These are phyloP conservation scores for Tigriopus japonicus DNA, from an alignment of 1,140 invertebrate species.

Conservation along the genomic window DNA sequence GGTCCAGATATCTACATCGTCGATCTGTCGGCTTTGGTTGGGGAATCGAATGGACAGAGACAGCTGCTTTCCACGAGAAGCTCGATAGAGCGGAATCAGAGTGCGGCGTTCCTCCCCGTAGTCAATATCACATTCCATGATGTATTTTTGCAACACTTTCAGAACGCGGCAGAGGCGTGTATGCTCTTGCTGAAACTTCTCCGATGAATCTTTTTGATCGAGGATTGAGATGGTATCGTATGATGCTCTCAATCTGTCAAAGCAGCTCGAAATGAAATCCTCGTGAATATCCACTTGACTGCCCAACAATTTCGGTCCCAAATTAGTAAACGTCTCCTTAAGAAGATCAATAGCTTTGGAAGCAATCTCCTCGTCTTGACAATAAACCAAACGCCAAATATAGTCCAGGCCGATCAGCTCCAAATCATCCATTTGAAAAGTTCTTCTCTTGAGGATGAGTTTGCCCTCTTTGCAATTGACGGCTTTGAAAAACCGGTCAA, in stretches of 20 bases:
- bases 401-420: slow-evolving; percentile 92
- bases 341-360: slow-evolving; percentile 72
- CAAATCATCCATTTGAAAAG: slow-evolving; percentile 42
- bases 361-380: slow-evolving; percentile 75
- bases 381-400: slow-evolving; percentile 71
- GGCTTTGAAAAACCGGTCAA: slow-evolving; percentile 86
- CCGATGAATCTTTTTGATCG: slow-evolving; percentile 33
- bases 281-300: slow-evolving; percentile 62
- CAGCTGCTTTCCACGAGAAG: slow-evolving; percentile 73
- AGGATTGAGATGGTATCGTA: slow-evolving; percentile 47
- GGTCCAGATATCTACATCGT: slow-evolving; percentile 78
- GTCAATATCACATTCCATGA: slow-evolving; percentile 82
- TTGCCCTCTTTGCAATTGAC: slow-evolving; percentile 91
- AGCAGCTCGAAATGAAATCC: slow-evolving; percentile 66
- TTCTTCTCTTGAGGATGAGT: slow-evolving; percentile 60
- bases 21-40: slow-evolving; percentile 66
- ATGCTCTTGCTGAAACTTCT: slow-evolving; percentile 45
- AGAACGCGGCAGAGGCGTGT: slow-evolving; percentile 80
- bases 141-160: slow-evolving; percentile 83
- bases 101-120: slow-evolving; percentile 73
- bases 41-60: slow-evolving; percentile 69
- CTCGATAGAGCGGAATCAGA: slow-evolving; percentile 59
- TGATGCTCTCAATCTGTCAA: slow-evolving; percentile 54
- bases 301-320: slow-evolving; percentile 61
- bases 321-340: slow-evolving; percentile 80